Percentiles rank a stretch among this genome's conserved stretches.
Conservation (phyloP, 2,113 vertebrate genomes). For the Gnathonemus longibarbis region DNA sequence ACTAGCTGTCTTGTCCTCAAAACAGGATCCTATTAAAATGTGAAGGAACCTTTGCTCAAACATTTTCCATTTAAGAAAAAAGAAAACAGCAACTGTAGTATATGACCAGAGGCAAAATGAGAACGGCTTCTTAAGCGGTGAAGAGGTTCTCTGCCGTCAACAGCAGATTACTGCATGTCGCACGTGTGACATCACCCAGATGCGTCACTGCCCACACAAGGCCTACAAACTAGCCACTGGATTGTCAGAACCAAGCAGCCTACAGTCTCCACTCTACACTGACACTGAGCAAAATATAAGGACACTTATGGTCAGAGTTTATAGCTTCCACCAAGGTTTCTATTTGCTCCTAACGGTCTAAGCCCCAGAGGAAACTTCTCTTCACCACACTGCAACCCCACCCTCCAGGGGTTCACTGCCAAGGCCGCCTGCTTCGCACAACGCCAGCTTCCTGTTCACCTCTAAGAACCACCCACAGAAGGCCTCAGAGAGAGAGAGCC, state of each 20-base stretch:
- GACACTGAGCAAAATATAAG: neutral
- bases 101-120: neutral
- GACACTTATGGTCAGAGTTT: conserved; percentile 47
- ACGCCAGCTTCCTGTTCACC: conserved; percentile 68
- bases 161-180: neutral
- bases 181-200: neutral
- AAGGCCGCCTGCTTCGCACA: conserved; percentile 35
- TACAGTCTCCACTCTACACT: conserved; percentile 8
- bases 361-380: conserved; percentile 56
- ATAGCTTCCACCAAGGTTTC: conserved; percentile 59
- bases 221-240: conserved; percentile 19
- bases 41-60: neutral
- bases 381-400: conserved; percentile 16
- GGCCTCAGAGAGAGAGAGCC: neutral
- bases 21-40: neutral
- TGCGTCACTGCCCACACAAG: conserved; percentile 39
- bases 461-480: conserved; percentile 27
- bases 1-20: neutral
- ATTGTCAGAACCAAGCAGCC: neutral
- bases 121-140: neutral
- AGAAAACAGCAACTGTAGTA: neutral
- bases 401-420: conserved; percentile 29
- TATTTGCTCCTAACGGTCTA: conserved; percentile 46
- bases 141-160: neutral
- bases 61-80: neutral